These are phyloP conservation scores for Standfussiana lucernea DNA, from an alignment of 2,888 invertebrate genomes.

Conservation along the genomic window DNA sequence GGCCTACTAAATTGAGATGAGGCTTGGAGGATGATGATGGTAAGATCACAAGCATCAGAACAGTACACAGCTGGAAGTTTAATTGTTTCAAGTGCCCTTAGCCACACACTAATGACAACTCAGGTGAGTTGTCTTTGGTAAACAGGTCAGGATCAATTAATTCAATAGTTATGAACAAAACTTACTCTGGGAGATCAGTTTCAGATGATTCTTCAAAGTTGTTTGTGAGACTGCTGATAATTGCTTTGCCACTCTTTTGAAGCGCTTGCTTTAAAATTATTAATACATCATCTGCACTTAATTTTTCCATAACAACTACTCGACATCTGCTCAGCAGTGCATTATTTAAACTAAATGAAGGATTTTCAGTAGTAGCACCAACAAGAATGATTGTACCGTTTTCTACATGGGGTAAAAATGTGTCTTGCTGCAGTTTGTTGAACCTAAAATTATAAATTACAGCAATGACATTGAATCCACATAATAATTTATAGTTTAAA, in stretches of 20 bases:
- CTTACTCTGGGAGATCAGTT: slow-evolving; percentile 74
- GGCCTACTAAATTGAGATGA: background rate
- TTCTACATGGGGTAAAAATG: slow-evolving; percentile 95
- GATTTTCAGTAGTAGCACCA: slow-evolving; percentile 97
- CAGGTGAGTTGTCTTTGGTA: background rate
- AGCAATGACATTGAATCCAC: background rate
- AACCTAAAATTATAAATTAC: slow-evolving; percentile 87
- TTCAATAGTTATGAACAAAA: background rate
- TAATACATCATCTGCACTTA: slow-evolving; percentile 90
- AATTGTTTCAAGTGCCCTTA: background rate
- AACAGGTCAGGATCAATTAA: background rate
- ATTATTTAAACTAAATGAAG: slow-evolving; percentile 95
- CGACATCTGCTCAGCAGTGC: slow-evolving; percentile 95
- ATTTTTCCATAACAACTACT: slow-evolving; percentile 94
- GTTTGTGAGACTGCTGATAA: slow-evolving; percentile 74
- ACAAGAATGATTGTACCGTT: slow-evolving; percentile 94
- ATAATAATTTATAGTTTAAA: background rate
- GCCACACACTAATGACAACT: background rate
- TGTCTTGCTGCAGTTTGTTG: slow-evolving; percentile 96
- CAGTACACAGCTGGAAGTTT: background rate
- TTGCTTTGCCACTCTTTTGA: slow-evolving; percentile 73
- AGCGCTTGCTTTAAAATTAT: slow-evolving; percentile 92
- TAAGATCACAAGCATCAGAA: background rate
- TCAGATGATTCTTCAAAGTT: slow-evolving; percentile 58
- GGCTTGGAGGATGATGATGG: background rate